These are phyloP conservation scores for Euglossa dilemma DNA, from an alignment of 1,140 invertebrate genomes.

Conservation along the genomic window DNA sequence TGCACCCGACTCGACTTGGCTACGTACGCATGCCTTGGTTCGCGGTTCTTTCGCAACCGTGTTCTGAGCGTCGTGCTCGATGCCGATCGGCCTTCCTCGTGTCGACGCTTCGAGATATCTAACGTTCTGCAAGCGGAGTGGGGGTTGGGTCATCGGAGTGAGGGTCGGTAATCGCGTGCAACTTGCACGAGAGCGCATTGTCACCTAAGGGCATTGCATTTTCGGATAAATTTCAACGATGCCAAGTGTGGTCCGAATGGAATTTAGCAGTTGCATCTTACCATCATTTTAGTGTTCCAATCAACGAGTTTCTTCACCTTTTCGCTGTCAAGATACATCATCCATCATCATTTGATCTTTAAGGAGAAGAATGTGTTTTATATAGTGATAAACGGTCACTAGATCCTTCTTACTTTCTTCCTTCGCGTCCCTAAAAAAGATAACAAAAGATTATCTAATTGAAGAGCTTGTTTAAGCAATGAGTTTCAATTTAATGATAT, in stretches of 20 bases:
- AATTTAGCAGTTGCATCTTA: neutral
- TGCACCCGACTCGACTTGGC: neutral
- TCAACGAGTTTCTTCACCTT: conserved; percentile 17
- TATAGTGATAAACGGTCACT: neutral
- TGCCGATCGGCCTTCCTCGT: neutral
- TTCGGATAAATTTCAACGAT: conserved; percentile 18
- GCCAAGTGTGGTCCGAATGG: neutral
- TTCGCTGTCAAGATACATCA: neutral
- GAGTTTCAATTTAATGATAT: no score
- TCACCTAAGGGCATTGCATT: conserved; percentile 14
- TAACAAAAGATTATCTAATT: neutral
- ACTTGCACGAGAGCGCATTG: neutral
- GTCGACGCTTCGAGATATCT: neutral
- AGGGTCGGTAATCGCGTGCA: neutral
- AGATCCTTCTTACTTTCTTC: neutral
- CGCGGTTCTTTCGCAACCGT: neutral
- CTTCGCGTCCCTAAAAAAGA: neutral
- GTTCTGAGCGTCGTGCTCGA: neutral
- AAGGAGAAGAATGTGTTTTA: neutral
- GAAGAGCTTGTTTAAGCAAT: no score
- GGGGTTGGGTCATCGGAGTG: no score
- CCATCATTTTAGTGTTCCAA: neutral
- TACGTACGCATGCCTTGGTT: neutral
- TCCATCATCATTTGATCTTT: conserved; percentile 1
- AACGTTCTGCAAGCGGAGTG: neutral